These are phyloP conservation scores for Philhelius pedissequus DNA, from an alignment of 2,888 invertebrate genomes.

Conservation along the genomic window DNA sequence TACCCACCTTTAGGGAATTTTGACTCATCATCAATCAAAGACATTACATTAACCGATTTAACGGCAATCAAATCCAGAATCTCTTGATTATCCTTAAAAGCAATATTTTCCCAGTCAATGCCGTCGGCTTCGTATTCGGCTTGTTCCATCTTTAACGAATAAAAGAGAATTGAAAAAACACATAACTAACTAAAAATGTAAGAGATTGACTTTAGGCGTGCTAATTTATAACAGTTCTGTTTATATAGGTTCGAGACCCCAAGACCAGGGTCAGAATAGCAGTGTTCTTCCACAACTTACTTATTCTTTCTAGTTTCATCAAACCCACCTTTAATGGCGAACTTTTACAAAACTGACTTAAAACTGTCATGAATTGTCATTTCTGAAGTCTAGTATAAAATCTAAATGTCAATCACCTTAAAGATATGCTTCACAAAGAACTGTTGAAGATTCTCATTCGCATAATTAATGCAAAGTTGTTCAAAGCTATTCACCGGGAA, in stretches of 20 bases:
- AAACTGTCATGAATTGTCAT: no score
- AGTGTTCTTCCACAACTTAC: no score
- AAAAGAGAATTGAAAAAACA: background rate
- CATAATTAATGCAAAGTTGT: constrained; percentile 97
- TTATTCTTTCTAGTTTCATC: no score
- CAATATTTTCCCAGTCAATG: constrained; percentile 94
- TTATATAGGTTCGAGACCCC: no score
- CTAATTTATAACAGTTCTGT: no score
- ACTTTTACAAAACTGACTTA: no score
- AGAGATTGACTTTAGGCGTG: no score
- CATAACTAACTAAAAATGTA: no score
- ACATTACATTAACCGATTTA: constrained; percentile 92
- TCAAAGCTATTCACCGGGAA: constrained; percentile 95
- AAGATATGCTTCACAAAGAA: constrained; percentile 97
- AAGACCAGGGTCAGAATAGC: no score
- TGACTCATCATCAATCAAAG: constrained; percentile 96
- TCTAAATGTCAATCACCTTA: constrained; percentile 82
- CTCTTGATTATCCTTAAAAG: constrained; percentile 95
- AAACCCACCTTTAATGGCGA: no score
- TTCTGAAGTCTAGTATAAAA: no score
- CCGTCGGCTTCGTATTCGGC: constrained; percentile 94
- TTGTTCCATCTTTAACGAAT: constrained; percentile 85
- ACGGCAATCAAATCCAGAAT: constrained; percentile 93
- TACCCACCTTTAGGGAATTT: constrained; percentile 84
- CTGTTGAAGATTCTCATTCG: constrained; percentile 97